These are phyloP conservation scores for Garrulus glandarius DNA, from an alignment of 2,797 vertebrate species.

Conservation along the genomic window DNA sequence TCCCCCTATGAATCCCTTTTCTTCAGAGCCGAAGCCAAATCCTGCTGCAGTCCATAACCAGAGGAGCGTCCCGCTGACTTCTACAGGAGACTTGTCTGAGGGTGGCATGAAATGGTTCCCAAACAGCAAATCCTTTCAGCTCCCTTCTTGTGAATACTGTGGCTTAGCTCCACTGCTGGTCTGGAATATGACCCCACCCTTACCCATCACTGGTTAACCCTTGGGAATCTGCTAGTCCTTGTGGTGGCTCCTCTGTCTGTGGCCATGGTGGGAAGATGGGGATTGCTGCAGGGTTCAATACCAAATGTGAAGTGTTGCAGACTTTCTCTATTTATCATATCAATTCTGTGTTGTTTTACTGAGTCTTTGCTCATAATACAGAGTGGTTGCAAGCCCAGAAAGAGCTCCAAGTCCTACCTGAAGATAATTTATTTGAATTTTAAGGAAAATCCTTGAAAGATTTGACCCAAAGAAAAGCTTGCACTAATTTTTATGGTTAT, in stretches of 20 bases:
- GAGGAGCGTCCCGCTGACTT: constrained; percentile 36
- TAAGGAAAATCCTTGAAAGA: not conserved
- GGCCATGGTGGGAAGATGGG: accelerated
- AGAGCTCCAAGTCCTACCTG: not conserved
- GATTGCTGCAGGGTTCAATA: not conserved
- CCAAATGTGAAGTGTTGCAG: not conserved
- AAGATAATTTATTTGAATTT: not conserved
- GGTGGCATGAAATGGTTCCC: constrained; percentile 33
- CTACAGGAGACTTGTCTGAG: constrained; percentile 25
- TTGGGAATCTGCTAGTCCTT: not conserved
- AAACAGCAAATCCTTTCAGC: constrained; percentile 2
- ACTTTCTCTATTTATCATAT: not conserved
- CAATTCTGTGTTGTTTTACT: not conserved
- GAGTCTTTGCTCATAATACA: not conserved
- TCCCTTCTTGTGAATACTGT: not conserved
- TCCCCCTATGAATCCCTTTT: not conserved
- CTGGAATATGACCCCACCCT: not conserved
- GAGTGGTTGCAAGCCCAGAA: not conserved
- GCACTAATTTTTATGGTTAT: not conserved
- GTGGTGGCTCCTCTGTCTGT: not conserved
- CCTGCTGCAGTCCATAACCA: constrained; percentile 20
- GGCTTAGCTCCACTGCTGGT: not conserved
- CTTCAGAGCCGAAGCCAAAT: constrained; percentile 26
- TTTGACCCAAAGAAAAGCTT: not conserved
- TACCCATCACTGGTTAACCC: not conserved